These are phyloP conservation scores for Heterodera filipjevi DNA, from an alignment of 2,888 invertebrate genomes.

Conservation along the genomic window DNA sequence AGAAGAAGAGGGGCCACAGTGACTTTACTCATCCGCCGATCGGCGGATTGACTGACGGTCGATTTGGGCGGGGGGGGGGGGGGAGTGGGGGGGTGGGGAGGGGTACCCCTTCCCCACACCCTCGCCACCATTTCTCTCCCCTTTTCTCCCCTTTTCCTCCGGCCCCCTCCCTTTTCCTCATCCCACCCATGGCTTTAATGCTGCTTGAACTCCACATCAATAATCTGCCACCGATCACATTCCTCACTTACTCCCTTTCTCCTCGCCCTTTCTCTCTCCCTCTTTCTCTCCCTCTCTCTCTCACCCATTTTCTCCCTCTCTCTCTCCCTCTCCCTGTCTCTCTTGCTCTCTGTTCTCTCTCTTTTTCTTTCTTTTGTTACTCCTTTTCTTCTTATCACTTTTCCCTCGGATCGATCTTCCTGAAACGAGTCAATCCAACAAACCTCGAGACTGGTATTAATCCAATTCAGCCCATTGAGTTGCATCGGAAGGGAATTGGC, in stretches of 20 bases:
- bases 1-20: too few relatives aligned
- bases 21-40: not conserved
- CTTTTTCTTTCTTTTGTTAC: too few relatives aligned
- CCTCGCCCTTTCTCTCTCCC: not conserved
- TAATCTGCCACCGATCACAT: slow-evolving; percentile 1
- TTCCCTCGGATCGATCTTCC: not conserved
- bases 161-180: not conserved
- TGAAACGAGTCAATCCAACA: not conserved
- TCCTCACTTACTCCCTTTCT: not conserved
- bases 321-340: too few relatives aligned
- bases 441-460: too few relatives aligned
- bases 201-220: not conserved
- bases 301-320: too few relatives aligned
- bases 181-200: not conserved
- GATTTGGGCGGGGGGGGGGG: not conserved
- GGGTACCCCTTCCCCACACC: not conserved
- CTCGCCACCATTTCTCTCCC: not conserved
- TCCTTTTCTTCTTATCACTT: not conserved
- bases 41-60: not conserved
- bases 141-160: not conserved
- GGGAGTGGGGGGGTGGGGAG: too few relatives aligned
- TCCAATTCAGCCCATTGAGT: too few relatives aligned
- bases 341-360: too few relatives aligned
- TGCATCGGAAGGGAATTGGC: too few relatives aligned
- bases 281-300: too few relatives aligned